phyloP scores from a whole-genome alignment of 2,888 invertebrate species.

The Drosophila infuscata region DNA sequence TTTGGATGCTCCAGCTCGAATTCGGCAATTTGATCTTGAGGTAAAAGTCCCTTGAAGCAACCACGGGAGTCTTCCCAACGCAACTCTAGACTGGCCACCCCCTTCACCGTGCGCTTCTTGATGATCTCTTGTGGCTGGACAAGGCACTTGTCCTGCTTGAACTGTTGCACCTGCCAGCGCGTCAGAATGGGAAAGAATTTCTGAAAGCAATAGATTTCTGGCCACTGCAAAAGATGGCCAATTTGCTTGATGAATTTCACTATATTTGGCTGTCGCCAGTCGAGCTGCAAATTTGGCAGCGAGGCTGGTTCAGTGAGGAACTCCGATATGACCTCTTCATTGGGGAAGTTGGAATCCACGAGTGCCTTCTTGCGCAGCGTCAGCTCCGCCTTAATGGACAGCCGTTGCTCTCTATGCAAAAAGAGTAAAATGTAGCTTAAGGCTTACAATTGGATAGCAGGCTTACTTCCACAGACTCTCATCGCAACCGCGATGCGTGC shows the following conservation, averaged over 20 bases:
- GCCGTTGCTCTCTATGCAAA: constrained; percentile 86
- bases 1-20: constrained; percentile 85
- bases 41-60: constrained; percentile 87
- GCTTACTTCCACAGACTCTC: constrained; percentile 87
- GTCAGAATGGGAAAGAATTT: constrained; percentile 92
- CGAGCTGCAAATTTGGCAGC: constrained; percentile 86
- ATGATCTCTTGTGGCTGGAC: constrained; percentile 86
- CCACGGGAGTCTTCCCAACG: constrained; percentile 88
- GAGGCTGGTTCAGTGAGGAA: constrained; percentile 87
- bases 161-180: constrained; percentile 88
- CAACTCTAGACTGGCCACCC: constrained; percentile 90
- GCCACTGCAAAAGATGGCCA: constrained; percentile 89
- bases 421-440: neutral
- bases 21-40: constrained; percentile 87
- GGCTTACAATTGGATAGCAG: neutral
- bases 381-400: constrained; percentile 89
- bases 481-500: constrained; percentile 87
- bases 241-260: constrained; percentile 90
- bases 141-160: constrained; percentile 46
- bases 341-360: constrained; percentile 88
- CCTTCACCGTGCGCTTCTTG: constrained; percentile 87
- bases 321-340: constrained; percentile 90
- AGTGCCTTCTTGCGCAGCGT: constrained; percentile 89
- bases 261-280: constrained; percentile 89
- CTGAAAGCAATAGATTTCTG: constrained; percentile 90